Evolutionary conservation across 2,113 vertebrate genomes (phyloP).

Genomic region (Sebastes schlegelii): DNA sequence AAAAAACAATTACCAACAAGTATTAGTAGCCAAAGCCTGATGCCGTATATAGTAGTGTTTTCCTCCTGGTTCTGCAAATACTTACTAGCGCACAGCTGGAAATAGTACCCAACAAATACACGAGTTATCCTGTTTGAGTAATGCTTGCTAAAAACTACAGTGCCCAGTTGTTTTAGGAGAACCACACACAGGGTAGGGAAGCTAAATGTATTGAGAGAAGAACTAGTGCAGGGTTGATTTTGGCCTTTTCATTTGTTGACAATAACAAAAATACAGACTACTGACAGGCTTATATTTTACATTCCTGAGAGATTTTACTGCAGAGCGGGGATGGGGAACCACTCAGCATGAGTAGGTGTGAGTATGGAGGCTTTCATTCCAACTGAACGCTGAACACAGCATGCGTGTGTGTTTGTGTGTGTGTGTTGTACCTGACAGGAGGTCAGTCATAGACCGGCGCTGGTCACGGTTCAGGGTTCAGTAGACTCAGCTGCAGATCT

Average conservation of each 20-base stretch:
- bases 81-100: not conserved
- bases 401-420: constrained; percentile 12
- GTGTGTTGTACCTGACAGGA: constrained; percentile 68
- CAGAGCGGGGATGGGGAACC: not conserved
- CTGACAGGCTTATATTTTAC: not conserved
- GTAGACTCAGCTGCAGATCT: constrained; percentile 72
- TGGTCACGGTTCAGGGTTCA: constrained; percentile 66
- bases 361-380: constrained; percentile 17
- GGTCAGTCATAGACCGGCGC: constrained; percentile 62
- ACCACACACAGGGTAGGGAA: not conserved
- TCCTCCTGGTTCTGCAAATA: not conserved
- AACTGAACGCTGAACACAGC: constrained; percentile 4
- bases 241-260: not conserved
- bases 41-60: not conserved
- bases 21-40: not conserved
- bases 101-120: not conserved
- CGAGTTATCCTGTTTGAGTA: not conserved
- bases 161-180: not conserved
- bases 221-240: not conserved
- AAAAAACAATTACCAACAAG: not conserved
- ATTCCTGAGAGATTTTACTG: constrained; percentile 1
- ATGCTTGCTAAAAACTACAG: constrained; percentile 1
- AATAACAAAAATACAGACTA: not conserved
- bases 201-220: not conserved
- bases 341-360: not conserved